Evolutionary conservation across 2,113 vertebrate species (phyloP).

Genomic region (Poeciliopsis occidentalis): DNA sequence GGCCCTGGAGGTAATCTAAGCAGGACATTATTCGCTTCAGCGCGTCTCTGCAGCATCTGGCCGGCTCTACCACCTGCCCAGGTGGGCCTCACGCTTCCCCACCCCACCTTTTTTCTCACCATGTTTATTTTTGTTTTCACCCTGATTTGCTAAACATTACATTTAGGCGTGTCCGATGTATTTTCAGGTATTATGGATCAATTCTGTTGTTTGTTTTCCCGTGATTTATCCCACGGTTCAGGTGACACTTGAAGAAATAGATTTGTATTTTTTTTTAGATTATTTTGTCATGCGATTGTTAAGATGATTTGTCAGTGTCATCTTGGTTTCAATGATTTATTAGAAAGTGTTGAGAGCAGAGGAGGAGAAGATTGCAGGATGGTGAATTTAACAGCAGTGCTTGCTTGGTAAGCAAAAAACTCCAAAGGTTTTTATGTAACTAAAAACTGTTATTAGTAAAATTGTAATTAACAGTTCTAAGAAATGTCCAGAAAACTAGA

Average conservation of each 20-base stretch:
- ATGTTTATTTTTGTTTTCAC: conserved; percentile 35
- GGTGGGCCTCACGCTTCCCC: conserved; percentile 38
- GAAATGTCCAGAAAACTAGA: background rate
- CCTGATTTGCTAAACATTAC: conserved; percentile 38
- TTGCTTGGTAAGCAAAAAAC: background rate
- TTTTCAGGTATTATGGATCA: conserved; percentile 42
- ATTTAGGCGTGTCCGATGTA: conserved; percentile 33
- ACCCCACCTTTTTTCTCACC: conserved; percentile 36
- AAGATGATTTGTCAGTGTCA: conserved; percentile 19
- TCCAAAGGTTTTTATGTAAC: background rate
- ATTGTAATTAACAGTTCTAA: background rate
- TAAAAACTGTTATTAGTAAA: background rate
- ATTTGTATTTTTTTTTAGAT: background rate
- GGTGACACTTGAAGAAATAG: conserved; percentile 6
- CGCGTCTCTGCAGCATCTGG: conserved; percentile 62
- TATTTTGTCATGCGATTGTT: background rate
- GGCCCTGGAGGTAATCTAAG: conserved; percentile 67
- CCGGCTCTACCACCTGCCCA: conserved; percentile 61
- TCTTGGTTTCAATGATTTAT: conserved; percentile 16
- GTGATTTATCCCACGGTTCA: background rate
- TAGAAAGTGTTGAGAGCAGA: background rate
- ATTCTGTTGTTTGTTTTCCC: conserved; percentile 11
- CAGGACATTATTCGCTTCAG: conserved; percentile 63
- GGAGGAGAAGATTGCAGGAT: conserved; percentile 1
- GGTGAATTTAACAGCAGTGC: background rate